Base-by-base conservation (phyloP, 2,888 invertebrate genomes). In the Cylloceria caligata region DNA sequence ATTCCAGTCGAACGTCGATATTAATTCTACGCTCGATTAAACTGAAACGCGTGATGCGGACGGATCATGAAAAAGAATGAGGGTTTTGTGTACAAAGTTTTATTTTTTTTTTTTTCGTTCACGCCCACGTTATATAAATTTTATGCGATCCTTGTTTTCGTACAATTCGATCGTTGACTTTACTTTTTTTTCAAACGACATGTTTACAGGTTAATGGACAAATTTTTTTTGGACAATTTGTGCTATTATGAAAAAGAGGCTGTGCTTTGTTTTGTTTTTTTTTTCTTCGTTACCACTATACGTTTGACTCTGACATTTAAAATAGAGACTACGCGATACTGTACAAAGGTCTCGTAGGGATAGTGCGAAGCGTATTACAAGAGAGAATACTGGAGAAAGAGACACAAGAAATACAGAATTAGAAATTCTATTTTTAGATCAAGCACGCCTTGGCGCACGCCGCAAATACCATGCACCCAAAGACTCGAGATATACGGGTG, bases 361-460 rank as follows among this genome's bases (percentile, higher is more conserved):
- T 7, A 3, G 42, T 9, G 19, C 9, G 69, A 42, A n/a, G 36
- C 36, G 19, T n/a, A 27, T 9, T n/a, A 36, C 27, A 16, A 6
- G 64, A 73, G 72, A 65, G 49, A 62, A 65, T 55, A 55, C 65
- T 16, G 19, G 27, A 68, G 71, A 78, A 78, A 65, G 71, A 49
- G 76, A 78, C 68, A 76, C 64, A 68, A 64, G 75, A 74, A 34
- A 87, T 83, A 34, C 84, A 82, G 85, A 83, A 88, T 89, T 86
- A 86, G 86, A 86, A 74, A 39, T 82, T 86, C 87, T 90, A 90
- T 89, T 84, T 89, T 88, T 88, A 89, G 90, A 83, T 64, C 16
- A 86, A 86, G 85, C 88, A 84, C 85, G 85, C 83, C 87, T 87
- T 86, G 86, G 86, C 85, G 86, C 81, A 84, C 86, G 83, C 84